Base-by-base conservation (phyloP, 2,113 vertebrate genomes). In the Oncorhynchus keta region DNA sequence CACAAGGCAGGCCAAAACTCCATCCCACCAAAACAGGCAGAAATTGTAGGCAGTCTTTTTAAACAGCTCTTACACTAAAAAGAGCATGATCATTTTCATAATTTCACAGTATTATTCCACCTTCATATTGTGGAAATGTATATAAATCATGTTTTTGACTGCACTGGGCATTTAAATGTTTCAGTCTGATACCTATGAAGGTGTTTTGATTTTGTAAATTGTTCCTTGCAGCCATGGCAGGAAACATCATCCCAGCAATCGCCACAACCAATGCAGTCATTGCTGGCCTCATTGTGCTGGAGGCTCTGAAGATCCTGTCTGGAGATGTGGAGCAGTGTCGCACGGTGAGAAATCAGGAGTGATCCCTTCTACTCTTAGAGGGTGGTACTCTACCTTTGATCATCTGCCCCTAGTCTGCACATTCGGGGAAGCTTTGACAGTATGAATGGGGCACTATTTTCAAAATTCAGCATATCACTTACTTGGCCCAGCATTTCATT, bases 181-280 rank as follows among this genome's bases (percentile, higher is more conserved):
- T 13, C 3, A 4, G 14, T 18, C 16, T 55, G 13, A 18, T 70
- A 22, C 30, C n/a, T 49, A 9, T n/a, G 5, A 28, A 48, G 67
- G 55, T 68, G 20, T 64, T 24, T 75, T 7, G 20, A 24, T 57
- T 35, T 1, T 12, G 55, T 66, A 8, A 64, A 6, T 24, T 72
- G 22, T 78, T 12, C 68, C 20, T 49, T 86, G n/a, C 86, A 99
- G 97, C 97, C 70, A 99, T 99, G 97, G 98, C 98, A 11, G 98
- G 98, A 16, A 99, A 99, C 88, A 99, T 99, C 78, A 99, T 99
- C 82, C 97, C 98, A 72, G 98, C 98, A 49, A 98, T 99, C 28
- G 97, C 98, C 26, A 99, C 98, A n/a, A 99, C 98, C 78, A 99
- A 99, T 59, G 97, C 98, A 0, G 90, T 99, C 61, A 99, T 99